Evolutionary conservation across 2,888 invertebrate species (phyloP), one percentile per base, ranked within the genome.

Genomic region (Apodemia duryi): DNA sequence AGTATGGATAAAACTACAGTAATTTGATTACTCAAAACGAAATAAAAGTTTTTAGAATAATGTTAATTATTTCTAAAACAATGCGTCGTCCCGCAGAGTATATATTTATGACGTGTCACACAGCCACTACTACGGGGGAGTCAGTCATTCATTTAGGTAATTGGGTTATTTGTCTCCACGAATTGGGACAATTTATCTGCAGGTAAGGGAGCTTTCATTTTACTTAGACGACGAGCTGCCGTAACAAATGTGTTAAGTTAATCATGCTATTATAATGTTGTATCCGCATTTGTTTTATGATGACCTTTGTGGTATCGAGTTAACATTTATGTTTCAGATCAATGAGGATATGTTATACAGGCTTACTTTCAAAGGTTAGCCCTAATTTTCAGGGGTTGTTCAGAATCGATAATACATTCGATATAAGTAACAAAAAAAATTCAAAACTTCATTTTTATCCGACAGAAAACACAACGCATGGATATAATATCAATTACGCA

Each of bases 81-180:
- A 63, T 54, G 11, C 52, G 29, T 9, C 60, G 38, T 32, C 64
- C 46, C 35, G 46, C 32, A 32, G 46, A 46, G 28, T n/a, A 21
- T 13, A 62, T 60, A 43, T 64, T 64, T 64, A 64, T 63, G 46
- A 62, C 57, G 64, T 60, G 64, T 64, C 62, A 43, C 51, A 41
- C 61, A 57, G 51, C 63, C 54, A 54, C 54, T 54, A 65, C 60
- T 62, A 75, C 74, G 75, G 74, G 77, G 74, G 80, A 80, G 77
- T 81, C 78, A 71, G 85, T 84, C 83, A 84, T 84, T 84, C 84
- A 83, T 84, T 82, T 81, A 77, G 81, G 83, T 84, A 84, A 84
- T 84, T 83, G 83, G 67, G 83, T 82, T 81, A 84, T 84, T 83
- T 84, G 84, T 84, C 83, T 80, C 52, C 68, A 72, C 71, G 80